A percentile compares a stretch with the other conserved stretches of the same genome.
These are phyloP conservation scores for Cyaniris semiargus DNA, from an alignment of 2,888 invertebrate species.

Conservation along the genomic window DNA sequence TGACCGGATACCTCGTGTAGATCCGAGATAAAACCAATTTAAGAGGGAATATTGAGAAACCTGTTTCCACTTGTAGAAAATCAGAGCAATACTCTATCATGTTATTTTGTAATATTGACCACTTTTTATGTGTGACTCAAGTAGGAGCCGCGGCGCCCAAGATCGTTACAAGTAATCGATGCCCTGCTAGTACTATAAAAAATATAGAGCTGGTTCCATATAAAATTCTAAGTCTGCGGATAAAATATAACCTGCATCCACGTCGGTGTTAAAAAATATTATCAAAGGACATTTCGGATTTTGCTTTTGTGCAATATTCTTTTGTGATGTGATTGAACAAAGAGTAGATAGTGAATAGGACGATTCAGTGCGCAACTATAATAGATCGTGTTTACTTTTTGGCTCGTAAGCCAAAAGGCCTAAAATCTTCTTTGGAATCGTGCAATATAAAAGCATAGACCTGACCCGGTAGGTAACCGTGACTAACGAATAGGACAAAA, in stretches of 20 bases:
- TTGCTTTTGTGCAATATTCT: conserved; percentile 63
- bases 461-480: conserved; percentile 68
- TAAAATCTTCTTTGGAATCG: conserved; percentile 67
- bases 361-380: conserved; percentile 73
- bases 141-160: conserved; percentile 72
- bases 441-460: conserved; percentile 69
- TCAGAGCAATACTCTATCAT: conserved; percentile 45
- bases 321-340: conserved; percentile 71
- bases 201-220: conserved; percentile 65
- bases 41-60: conserved; percentile 48
- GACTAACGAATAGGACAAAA: conserved; percentile 55
- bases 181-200: conserved; percentile 60
- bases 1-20: conserved; percentile 61
- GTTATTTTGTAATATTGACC: conserved; percentile 59
- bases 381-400: conserved; percentile 73
- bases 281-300: conserved; percentile 64
- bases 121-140: conserved; percentile 68
- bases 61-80: conserved; percentile 59
- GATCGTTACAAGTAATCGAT: conserved; percentile 74
- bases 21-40: conserved; percentile 48
- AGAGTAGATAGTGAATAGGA: conserved; percentile 70
- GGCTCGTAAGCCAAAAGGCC: conserved; percentile 60
- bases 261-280: conserved; percentile 49
- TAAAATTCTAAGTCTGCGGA: conserved; percentile 50
- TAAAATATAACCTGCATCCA: conserved; percentile 58